Evolutionary conservation across 2,797 vertebrate genomes (phyloP), one percentile per base, ranked within the genome.

Genomic region (Siniperca obscura): DNA sequence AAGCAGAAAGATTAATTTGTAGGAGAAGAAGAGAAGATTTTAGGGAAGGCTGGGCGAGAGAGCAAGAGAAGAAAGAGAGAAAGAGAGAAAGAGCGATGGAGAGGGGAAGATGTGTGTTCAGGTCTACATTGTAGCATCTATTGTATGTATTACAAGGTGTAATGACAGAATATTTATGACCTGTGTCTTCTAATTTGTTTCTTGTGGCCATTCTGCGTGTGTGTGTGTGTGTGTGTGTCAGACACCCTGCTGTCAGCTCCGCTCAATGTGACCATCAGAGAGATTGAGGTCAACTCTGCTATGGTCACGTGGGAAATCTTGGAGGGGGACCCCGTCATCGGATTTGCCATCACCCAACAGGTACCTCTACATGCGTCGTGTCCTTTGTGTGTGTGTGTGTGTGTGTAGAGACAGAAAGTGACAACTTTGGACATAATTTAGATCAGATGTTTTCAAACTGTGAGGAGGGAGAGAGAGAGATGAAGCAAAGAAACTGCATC

Each of bases 311-410:
- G 98, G 98, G 98, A 99, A 27, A 98, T 98, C 83, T 93, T 97
- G 82, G 98, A 99, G 82, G 98, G 98, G 2, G 98, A 99, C 86
- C 97, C 97, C 13, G 97, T 98, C 95, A 99, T 98, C 22, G 98
- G 98, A 86, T 99, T 98, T 84, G 97, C 98, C 66, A 97, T 99
- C 90, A 98, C 98, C 85, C 98, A 99, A 82, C 98, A 99, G 98
- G 98, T 99, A 86, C 34, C 8, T 27, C 4, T 70, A 8, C n/a
- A 42, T 44, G 57, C 68, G 60, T 53, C 22, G 11, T 8, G 53
- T 70, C 34, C 7, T 40, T 52, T 78, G 79, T 81, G 82, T 82
- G 67, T 70, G 68, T 57, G 7, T 70, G 50, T 77, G 57, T 78
- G 76, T 81, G 81, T 81, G 62, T 86, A 52, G 48, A 56, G 34